phyloP scores from a whole-genome alignment of 2,797 vertebrate genomes.

The Enteromius paludinosus region DNA sequence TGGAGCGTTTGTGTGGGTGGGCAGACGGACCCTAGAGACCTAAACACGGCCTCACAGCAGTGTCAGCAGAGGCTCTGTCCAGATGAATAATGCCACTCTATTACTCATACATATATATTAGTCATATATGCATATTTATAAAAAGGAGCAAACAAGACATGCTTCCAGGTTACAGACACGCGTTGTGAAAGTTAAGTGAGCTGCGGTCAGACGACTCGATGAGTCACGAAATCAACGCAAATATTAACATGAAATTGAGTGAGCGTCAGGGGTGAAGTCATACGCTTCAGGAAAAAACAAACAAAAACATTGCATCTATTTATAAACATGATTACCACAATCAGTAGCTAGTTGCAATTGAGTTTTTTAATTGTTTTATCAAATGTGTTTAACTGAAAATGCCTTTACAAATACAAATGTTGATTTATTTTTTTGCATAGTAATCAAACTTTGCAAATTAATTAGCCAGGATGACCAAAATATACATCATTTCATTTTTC shows the following conservation, averaged over 20 bases:
- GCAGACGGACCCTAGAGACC: constrained; percentile 25
- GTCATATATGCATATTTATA: constrained; percentile 46
- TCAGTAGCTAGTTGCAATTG: neutral
- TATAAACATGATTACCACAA: neutral
- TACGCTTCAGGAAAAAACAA: neutral
- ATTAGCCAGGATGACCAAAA: neutral
- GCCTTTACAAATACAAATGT: neutral
- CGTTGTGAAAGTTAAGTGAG: constrained; percentile 38
- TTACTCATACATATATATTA: constrained; percentile 47
- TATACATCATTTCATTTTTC: neutral
- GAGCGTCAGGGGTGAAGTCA: neutral
- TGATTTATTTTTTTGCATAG: neutral
- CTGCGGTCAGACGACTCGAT: constrained; percentile 29
- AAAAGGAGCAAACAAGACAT: constrained; percentile 15
- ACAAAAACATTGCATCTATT: neutral
- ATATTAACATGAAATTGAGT: constrained; percentile 30
- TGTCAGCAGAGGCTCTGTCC: neutral
- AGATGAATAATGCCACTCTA: constrained; percentile 46
- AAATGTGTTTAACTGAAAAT: neutral
- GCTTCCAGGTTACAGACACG: constrained; percentile 31
- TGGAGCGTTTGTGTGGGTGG: constrained; percentile 47
- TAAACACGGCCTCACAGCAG: constrained; percentile 28
- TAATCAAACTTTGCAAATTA: neutral
- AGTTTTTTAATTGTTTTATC: neutral
- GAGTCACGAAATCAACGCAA: constrained; percentile 32